Percentiles rank a stretch among this genome's conserved stretches.
phyloP scores from a whole-genome alignment of 2,888 invertebrate species.

The Papilio gigon region DNA sequence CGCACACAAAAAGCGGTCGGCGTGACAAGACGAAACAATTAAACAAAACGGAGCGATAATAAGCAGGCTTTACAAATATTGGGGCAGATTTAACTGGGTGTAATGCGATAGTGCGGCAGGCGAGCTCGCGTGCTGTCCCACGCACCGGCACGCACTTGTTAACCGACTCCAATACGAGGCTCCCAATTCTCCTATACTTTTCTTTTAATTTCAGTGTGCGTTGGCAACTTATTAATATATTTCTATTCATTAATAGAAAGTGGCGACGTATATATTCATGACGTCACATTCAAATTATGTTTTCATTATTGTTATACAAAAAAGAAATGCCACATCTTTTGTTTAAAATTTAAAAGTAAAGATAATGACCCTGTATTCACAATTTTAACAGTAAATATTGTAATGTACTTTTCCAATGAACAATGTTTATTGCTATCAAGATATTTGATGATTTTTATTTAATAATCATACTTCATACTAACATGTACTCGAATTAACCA shows the following conservation, averaged over 20 bases:
- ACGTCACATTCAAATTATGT: too few relatives aligned
- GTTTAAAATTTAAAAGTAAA: too few relatives aligned
- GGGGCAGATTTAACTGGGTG: constrained; percentile 78
- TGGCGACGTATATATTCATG: too few relatives aligned
- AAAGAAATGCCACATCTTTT: too few relatives aligned
- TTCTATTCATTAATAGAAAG: too few relatives aligned
- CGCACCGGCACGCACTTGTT: constrained; percentile 61
- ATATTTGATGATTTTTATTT: background rate
- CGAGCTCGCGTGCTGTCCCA: constrained; percentile 70
- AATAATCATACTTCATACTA: constrained; percentile 48
- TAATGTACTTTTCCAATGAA: too few relatives aligned
- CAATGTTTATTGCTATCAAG: too few relatives aligned
- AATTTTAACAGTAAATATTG: too few relatives aligned
- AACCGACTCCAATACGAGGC: constrained; percentile 60
- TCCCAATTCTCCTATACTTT: background rate
- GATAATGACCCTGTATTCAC: too few relatives aligned
- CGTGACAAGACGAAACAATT: constrained; percentile 68
- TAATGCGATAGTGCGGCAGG: constrained; percentile 78
- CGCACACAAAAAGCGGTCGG: constrained; percentile 51
- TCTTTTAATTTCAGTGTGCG: too few relatives aligned
- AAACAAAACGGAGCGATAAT: constrained; percentile 70
- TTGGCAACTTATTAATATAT: too few relatives aligned
- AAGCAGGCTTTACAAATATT: constrained; percentile 79
- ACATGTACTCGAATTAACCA: background rate
- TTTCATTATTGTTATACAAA: too few relatives aligned